A percentile compares a stretch with the other conserved stretches of the same genome.
These are phyloP conservation scores for Enteromius fasciolatus DNA, from an alignment of 2,797 vertebrate species.

Conservation along the genomic window DNA sequence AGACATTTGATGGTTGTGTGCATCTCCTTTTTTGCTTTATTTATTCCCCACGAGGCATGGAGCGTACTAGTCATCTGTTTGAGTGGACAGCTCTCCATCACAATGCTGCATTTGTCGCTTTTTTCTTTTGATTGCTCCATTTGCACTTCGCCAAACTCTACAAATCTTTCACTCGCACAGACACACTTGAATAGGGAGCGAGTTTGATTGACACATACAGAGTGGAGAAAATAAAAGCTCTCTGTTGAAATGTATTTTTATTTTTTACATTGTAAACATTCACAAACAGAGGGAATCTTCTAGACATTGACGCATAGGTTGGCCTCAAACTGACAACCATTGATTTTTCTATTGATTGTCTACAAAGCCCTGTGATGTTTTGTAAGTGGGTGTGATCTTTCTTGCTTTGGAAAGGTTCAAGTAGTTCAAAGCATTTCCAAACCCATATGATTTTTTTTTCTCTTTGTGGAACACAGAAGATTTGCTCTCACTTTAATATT, in stretches of 20 bases:
- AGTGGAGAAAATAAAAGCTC: slow-evolving; percentile 19
- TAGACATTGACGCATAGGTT: neutral
- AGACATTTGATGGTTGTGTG: neutral
- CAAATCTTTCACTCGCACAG: neutral
- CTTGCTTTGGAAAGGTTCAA: neutral
- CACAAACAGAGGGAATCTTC: neutral
- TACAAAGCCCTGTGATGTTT: neutral
- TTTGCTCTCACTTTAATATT: neutral
- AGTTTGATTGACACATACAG: slow-evolving; percentile 11
- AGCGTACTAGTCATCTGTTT: neutral
- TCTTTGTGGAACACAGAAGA: neutral
- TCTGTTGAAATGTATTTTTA: slow-evolving; percentile 23
- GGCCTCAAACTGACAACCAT: neutral
- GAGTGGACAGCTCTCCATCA: slow-evolving; percentile 14
- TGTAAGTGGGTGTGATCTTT: neutral
- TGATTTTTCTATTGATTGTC: neutral
- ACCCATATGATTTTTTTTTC: neutral
- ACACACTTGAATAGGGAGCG: neutral
- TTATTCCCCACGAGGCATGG: neutral
- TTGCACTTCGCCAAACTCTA: slow-evolving; percentile 26
- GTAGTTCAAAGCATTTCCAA: neutral
- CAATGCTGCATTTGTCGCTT: neutral
- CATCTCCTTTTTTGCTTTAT: slow-evolving; percentile 5
- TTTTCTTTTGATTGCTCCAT: slow-evolving; percentile 34
- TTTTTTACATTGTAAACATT: slow-evolving; percentile 22